These are phyloP conservation scores for Xanthorhoe spadicearia DNA, from an alignment of 2,888 invertebrate species.

Conservation along the genomic window DNA sequence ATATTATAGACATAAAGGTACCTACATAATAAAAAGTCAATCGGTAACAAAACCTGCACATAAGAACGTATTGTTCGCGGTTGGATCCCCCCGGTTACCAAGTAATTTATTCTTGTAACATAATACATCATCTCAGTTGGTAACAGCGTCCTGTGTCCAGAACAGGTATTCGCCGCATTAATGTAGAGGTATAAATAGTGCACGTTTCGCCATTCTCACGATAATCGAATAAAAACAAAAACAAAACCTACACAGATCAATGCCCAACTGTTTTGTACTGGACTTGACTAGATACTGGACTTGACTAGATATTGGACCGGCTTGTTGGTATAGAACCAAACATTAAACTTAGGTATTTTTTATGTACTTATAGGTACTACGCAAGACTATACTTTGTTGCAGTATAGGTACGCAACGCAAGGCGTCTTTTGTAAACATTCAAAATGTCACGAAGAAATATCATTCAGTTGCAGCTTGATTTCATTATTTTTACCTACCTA, in stretches of 20 bases:
- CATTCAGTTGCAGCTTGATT: too few relatives aligned
- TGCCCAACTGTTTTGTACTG: background rate
- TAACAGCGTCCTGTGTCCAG: conserved; percentile 18
- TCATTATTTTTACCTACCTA: too few relatives aligned
- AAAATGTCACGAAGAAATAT: too few relatives aligned
- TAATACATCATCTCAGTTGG: conserved; percentile 23
- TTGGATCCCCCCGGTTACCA: conserved; percentile 6
- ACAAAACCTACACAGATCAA: conserved; percentile 37
- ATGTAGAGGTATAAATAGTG: conserved; percentile 11
- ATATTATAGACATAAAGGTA: too few relatives aligned
- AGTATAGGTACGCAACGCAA: too few relatives aligned
- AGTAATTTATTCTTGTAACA: conserved; percentile 21
- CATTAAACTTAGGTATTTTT: too few relatives aligned
- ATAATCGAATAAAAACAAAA: conserved; percentile 44
- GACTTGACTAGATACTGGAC: background rate
- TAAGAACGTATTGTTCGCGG: background rate
- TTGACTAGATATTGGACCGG: background rate
- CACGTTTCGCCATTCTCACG: conserved; percentile 35
- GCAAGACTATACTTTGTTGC: background rate
- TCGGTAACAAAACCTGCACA: too few relatives aligned
- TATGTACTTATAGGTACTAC: too few relatives aligned
- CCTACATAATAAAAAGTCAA: too few relatives aligned
- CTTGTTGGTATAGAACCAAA: background rate
- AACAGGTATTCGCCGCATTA: conserved; percentile 25
- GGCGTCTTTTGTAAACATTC: too few relatives aligned